phyloP scores from a whole-genome alignment of 2,113 vertebrate genomes.

The Catagonus wagneri region DNA sequence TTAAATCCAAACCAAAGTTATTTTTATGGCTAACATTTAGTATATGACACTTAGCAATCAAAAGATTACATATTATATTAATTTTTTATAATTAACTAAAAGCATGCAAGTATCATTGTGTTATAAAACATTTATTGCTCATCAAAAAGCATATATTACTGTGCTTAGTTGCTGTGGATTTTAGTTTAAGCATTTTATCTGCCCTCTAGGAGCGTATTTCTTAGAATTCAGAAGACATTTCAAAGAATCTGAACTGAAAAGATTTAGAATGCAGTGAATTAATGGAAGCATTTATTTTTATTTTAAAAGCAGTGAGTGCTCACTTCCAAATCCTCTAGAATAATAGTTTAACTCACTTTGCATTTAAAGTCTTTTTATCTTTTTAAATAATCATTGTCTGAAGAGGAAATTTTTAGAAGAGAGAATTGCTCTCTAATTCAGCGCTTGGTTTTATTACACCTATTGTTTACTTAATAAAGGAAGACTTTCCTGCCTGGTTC shows the following conservation, averaged over 20 bases:
- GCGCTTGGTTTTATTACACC: neutral
- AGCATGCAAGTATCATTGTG: neutral
- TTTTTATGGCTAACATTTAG: conserved; percentile 68
- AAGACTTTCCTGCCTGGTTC: neutral
- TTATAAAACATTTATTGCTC: conserved; percentile 35
- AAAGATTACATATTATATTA: neutral
- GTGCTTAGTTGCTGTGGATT: neutral
- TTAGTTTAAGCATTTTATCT: conserved; percentile 34
- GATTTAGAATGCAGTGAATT: neutral
- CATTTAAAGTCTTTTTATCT: neutral
- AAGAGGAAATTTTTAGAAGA: neutral
- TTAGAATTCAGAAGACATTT: conserved; percentile 43
- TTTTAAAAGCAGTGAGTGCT: neutral
- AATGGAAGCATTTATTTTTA: conserved; percentile 47
- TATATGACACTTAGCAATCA: conserved; percentile 44
- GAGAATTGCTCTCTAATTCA: neutral
- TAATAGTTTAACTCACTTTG: neutral
- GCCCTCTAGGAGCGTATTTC: neutral
- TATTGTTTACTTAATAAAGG: neutral
- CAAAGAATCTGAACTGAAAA: neutral
- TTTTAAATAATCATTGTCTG: neutral
- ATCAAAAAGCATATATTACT: neutral
- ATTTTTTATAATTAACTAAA: neutral
- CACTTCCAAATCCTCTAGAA: neutral
- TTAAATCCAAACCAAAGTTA: conserved; percentile 65